Conservation (phyloP, 2,888 invertebrate species). For the Adela reaumurella region DNA sequence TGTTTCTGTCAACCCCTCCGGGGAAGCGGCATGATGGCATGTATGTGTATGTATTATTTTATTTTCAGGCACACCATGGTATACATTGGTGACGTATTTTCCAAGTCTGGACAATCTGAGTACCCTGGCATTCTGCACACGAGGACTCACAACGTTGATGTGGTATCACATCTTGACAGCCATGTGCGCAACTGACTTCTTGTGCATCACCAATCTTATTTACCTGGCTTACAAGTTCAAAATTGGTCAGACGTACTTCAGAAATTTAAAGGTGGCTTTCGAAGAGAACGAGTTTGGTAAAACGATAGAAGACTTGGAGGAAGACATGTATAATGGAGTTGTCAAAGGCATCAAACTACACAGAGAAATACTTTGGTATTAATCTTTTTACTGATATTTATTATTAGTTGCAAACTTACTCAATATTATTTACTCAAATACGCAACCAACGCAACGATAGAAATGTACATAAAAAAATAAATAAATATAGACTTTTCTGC, state of each 20-base stretch:
- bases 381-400: too few relatives aligned
- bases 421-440: too few relatives aligned
- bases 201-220: neutral
- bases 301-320: neutral
- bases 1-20: too few relatives aligned
- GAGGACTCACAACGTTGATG: neutral
- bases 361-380: neutral
- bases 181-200: neutral
- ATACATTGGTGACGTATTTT: neutral
- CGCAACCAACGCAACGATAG: too few relatives aligned
- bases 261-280: neutral
- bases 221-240: neutral
- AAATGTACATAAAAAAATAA: too few relatives aligned
- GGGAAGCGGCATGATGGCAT: too few relatives aligned
- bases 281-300: neutral
- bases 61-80: neutral
- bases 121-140: neutral
- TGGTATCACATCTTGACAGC: neutral
- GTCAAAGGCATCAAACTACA: neutral
- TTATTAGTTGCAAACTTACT: too few relatives aligned
- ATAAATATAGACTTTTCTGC: too few relatives aligned
- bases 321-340: neutral
- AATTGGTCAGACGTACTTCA: neutral
- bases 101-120: neutral
- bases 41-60: too few relatives aligned